These are phyloP conservation scores for Podarcis siculus DNA, from an alignment of 2,797 vertebrate species.

Conservation along the genomic window DNA sequence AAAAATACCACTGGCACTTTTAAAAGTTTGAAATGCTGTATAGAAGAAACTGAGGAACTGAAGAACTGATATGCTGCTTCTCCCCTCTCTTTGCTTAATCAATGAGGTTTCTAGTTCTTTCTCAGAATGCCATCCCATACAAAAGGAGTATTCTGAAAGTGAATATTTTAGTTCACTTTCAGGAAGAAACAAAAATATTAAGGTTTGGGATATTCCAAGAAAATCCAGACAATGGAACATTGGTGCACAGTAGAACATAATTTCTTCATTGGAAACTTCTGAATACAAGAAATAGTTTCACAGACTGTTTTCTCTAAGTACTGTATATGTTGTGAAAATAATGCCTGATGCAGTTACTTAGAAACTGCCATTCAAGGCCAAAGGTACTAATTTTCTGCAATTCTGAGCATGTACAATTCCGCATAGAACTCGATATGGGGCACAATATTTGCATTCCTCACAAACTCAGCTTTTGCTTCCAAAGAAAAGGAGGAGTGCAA, in stretches of 20 bases:
- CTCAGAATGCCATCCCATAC: background rate
- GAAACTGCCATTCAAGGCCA: slow-evolving; percentile 44
- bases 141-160: background rate
- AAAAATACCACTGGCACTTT: background rate
- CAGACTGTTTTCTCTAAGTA: background rate
- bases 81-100: background rate
- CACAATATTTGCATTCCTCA: background rate
- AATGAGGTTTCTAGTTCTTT: background rate
- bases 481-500: background rate
- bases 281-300: slow-evolving; percentile 51
- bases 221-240: background rate
- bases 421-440: background rate
- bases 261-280: slow-evolving; percentile 35
- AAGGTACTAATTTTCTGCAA: slow-evolving; percentile 56
- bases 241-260: background rate
- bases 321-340: slow-evolving; percentile 38
- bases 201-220: background rate
- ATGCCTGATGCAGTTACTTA: slow-evolving; percentile 32
- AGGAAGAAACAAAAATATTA: slow-evolving; percentile 24
- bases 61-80: slow-evolving; percentile 2
- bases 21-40: background rate
- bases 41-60: background rate
- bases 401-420: slow-evolving; percentile 12
- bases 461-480: background rate
- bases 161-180: background rate